Conservation (phyloP, 2,888 invertebrate species). For the Spilarctia lutea region DNA sequence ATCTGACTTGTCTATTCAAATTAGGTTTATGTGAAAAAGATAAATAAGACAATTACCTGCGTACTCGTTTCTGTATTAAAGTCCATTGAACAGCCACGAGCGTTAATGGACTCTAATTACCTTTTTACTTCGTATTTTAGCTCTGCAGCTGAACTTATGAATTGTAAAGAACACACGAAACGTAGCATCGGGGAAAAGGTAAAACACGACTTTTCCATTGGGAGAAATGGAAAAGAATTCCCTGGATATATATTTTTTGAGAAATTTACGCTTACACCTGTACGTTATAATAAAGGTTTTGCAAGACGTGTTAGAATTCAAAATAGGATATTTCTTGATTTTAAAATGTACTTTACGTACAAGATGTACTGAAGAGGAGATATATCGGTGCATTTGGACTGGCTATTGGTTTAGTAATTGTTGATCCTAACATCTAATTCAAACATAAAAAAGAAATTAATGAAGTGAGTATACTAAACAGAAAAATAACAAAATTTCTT, state of each 20-base stretch:
- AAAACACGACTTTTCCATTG: conserved; percentile 48
- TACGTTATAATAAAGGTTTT: conserved; percentile 17
- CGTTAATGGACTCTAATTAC: conserved; percentile 21
- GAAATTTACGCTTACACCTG: conserved; percentile 25
- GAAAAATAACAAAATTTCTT: no score
- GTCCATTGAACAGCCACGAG: background rate
- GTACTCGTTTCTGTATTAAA: background rate
- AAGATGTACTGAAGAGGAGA: background rate
- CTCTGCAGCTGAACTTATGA: conserved; percentile 18
- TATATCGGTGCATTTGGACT: background rate
- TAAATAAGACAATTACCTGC: background rate
- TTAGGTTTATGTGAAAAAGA: background rate
- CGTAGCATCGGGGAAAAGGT: conserved; percentile 37
- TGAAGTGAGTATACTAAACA: no score
- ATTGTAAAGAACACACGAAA: conserved; percentile 28
- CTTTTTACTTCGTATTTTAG: conserved; percentile 24
- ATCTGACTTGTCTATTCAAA: background rate
- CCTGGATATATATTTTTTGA: conserved; percentile 29
- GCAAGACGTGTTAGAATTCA: conserved; percentile 7
- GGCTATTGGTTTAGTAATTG: no score
- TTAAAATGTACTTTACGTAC: background rate
- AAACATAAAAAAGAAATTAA: no score
- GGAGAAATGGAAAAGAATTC: conserved; percentile 28
- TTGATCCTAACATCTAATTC: no score
- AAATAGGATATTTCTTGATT: background rate